Percentiles rank a stretch among this genome's conserved stretches.
Evolutionary conservation across 2,797 vertebrate genomes (phyloP).

Genomic region (Mus spretus): DNA sequence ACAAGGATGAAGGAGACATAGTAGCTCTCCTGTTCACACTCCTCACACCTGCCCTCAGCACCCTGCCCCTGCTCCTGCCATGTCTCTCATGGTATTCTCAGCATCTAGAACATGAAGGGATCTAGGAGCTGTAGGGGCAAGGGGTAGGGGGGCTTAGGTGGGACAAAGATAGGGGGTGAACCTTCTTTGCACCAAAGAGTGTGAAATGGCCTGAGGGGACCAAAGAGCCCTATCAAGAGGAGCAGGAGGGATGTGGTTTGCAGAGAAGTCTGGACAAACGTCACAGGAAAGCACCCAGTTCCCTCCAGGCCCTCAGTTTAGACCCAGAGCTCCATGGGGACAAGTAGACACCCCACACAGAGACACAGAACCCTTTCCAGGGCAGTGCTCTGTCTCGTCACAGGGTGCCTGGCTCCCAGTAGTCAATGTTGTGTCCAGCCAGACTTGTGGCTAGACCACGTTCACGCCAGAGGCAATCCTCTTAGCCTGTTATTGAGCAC

Average conservation of each 20-base stretch:
- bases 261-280: background rate
- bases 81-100: background rate
- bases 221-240: background rate
- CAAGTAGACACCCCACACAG: background rate
- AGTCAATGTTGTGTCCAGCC: background rate
- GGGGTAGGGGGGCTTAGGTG: background rate
- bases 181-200: conserved; percentile 12
- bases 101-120: background rate
- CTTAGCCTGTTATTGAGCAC: background rate
- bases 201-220: conserved; percentile 1
- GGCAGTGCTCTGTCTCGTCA: background rate
- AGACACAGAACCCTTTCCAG: background rate
- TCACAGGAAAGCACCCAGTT: background rate
- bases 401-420: background rate
- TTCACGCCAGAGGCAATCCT: background rate
- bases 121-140: background rate
- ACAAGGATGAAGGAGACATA: background rate
- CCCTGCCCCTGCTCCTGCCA: conserved; percentile 38
- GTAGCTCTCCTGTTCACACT: conserved; percentile 38
- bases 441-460: background rate
- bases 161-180: background rate
- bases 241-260: background rate
- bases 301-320: background rate
- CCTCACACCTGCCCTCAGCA: conserved; percentile 20
- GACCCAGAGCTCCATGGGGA: background rate